phyloP scores from a whole-genome alignment of 2,797 vertebrate species.

The Acrossocheilus wenchowensis region DNA sequence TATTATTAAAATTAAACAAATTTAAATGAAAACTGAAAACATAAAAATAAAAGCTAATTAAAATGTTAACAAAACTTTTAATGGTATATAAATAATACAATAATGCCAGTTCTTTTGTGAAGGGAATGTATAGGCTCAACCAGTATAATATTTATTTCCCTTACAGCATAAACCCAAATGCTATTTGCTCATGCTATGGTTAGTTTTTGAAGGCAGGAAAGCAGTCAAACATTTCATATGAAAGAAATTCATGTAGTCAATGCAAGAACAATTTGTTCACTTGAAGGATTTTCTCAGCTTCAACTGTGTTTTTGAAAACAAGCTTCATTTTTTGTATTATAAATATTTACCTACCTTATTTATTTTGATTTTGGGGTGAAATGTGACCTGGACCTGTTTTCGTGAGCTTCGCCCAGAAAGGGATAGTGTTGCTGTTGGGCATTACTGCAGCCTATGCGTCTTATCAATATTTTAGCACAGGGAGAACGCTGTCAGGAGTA shows the following conservation, averaged over 20 bases:
- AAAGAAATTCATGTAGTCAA: neutral
- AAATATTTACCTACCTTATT: neutral
- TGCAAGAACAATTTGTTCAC: neutral
- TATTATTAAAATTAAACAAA: neutral
- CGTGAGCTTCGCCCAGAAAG: slow-evolving; percentile 47
- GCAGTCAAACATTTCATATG: neutral
- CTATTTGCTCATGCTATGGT: neutral
- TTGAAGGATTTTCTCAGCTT: neutral
- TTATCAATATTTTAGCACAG: slow-evolving; percentile 76
- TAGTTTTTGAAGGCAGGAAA: neutral
- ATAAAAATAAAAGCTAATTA: neutral
- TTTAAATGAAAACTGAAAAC: neutral
- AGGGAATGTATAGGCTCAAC: neutral
- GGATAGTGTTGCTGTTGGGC: slow-evolving; percentile 68
- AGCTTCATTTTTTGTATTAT: neutral
- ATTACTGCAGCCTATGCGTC: slow-evolving; percentile 60
- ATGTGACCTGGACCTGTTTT: slow-evolving; percentile 8
- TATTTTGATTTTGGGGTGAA: slow-evolving; percentile 2
- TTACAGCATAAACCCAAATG: neutral
- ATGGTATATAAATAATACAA: neutral
- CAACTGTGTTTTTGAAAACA: neutral
- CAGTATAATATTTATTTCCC: neutral
- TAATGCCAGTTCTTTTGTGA: neutral
- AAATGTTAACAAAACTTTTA: neutral
- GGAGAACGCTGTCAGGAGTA: slow-evolving; percentile 68